Evolutionary conservation across 2,797 vertebrate species (phyloP).

Genomic region (Trachops cirrhosus): DNA sequence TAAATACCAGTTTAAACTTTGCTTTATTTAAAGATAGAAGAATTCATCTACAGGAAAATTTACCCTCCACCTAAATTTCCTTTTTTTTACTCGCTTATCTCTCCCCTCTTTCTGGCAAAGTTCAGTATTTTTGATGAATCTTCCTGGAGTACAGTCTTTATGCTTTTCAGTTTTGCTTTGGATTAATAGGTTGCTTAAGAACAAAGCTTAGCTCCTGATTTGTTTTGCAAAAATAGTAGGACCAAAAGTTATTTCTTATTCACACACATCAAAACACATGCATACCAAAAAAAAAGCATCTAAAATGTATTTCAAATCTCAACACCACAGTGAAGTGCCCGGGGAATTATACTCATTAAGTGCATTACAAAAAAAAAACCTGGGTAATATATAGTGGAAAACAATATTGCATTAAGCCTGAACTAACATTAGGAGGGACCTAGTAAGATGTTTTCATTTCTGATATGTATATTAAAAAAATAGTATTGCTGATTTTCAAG

Average conservation of each 20-base stretch:
- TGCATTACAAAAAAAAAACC: constrained; percentile 37
- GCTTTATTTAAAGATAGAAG: constrained; percentile 67
- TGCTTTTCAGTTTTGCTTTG: constrained; percentile 69
- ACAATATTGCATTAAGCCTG: neutral
- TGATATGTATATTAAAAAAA: constrained; percentile 15
- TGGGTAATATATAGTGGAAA: neutral
- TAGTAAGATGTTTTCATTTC: constrained; percentile 10
- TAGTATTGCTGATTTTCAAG: constrained; percentile 16
- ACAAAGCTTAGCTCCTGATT: constrained; percentile 68
- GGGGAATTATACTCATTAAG: constrained; percentile 34
- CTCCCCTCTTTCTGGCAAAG: neutral
- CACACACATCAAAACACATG: constrained; percentile 18
- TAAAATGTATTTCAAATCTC: constrained; percentile 24
- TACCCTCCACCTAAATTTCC: neutral
- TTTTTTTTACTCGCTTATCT: neutral
- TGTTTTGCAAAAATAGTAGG: constrained; percentile 76
- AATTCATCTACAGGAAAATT: constrained; percentile 40
- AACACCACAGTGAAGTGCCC: neutral
- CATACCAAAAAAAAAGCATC: neutral
- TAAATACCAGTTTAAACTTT: constrained; percentile 55
- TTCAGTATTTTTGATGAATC: neutral
- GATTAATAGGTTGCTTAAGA: constrained; percentile 71
- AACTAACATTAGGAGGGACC: neutral
- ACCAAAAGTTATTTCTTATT: constrained; percentile 56
- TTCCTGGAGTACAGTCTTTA: constrained; percentile 53